These are phyloP conservation scores for Glossosoma conforme DNA, from an alignment of 1,140 invertebrate species.

Conservation along the genomic window DNA sequence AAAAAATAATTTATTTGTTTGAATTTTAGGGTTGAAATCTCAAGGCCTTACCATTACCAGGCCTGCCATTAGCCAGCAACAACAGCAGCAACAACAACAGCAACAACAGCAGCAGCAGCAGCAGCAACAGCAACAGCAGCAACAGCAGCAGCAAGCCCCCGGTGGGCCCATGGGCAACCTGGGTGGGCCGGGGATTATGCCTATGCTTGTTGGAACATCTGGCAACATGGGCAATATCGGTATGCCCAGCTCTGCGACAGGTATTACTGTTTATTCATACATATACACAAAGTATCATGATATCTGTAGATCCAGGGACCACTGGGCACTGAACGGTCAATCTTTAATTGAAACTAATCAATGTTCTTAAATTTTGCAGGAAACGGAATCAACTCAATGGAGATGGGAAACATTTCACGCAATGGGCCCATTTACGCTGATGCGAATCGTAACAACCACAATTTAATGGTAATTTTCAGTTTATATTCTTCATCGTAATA, in stretches of 20 bases:
- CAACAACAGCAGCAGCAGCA: conserved; percentile 22
- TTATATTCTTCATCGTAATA: no score
- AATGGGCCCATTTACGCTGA: conserved; percentile 48
- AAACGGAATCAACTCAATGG: conserved; percentile 42
- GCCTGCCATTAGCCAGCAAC: no score
- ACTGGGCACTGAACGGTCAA: no score
- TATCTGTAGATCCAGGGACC: no score
- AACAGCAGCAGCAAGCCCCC: conserved; percentile 42
- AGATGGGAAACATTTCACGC: conserved; percentile 42
- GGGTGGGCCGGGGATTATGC: conserved; percentile 4
- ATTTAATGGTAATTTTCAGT: conserved; percentile 44
- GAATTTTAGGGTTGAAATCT: no score
- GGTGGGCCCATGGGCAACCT: conserved; percentile 2
- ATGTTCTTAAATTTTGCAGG: conserved; percentile 35
- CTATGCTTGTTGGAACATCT: no score
- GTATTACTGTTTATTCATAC: no score
- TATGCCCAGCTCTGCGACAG: conserved; percentile 18
- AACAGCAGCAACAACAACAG: conserved; percentile 25
- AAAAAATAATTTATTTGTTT: no score
- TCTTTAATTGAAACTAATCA: no score
- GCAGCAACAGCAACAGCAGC: conserved; percentile 21
- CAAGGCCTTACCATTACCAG: no score
- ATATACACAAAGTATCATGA: no score
- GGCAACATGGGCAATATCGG: conserved; percentile 20
- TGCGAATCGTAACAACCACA: conserved; percentile 45